Conservation (phyloP, 2,113 vertebrate species). For the Trogon surrucura region DNA sequence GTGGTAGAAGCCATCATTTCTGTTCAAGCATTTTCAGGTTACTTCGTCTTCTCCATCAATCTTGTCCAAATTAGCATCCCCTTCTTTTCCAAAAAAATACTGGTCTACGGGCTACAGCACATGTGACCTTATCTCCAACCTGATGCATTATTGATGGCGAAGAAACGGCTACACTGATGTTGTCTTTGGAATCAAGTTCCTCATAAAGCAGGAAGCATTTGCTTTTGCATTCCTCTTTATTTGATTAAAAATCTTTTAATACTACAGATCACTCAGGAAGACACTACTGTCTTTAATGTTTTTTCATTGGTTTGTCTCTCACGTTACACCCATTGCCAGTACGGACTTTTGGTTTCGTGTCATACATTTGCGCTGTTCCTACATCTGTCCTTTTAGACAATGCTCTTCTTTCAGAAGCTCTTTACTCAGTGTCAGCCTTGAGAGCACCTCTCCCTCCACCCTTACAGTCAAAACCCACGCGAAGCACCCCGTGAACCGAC, state of each 20-base stretch:
- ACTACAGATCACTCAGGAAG: background rate
- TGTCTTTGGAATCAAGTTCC: background rate
- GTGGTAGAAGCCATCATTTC: background rate
- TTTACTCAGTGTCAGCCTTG: background rate
- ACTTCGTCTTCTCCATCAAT: background rate
- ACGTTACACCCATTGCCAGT: background rate
- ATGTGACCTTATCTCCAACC: background rate
- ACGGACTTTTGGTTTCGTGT: background rate
- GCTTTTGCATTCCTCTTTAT: background rate
- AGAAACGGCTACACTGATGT: background rate
- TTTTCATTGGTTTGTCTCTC: background rate
- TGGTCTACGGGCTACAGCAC: fast-evolving
- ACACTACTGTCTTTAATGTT: background rate
- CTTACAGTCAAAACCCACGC: background rate
- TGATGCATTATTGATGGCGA: background rate
- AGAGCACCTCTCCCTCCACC: background rate
- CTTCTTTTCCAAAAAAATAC: background rate
- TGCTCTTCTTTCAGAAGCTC: background rate
- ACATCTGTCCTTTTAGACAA: background rate
- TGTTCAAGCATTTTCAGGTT: background rate
- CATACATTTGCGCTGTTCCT: background rate
- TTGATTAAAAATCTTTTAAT: background rate
- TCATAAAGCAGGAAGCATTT: background rate
- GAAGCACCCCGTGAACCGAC: background rate
- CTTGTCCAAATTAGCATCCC: background rate